Base-by-base conservation (phyloP, 2,113 vertebrate genomes). In the Gadus chalcogrammus region DNA sequence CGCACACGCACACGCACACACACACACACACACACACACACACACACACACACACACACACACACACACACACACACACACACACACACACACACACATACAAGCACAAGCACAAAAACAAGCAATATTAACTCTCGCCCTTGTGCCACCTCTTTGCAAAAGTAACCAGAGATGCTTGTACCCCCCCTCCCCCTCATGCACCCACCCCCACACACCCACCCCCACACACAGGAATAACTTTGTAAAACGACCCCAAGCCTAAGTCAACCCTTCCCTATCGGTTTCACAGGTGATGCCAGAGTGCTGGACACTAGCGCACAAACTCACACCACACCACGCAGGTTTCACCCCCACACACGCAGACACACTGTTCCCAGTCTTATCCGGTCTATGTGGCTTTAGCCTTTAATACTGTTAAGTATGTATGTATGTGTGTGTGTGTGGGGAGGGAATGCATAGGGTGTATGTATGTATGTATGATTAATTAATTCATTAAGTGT, bases 211-310 rank as follows among this genome's bases (percentile, higher is more conserved):
- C 42, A 9, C 42, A 48, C 42, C 5, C 42, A 9, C 42, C 61
- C 58, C 27, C 76, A 53, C 48, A 61, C 55, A 70, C 56, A 64
- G 4, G 42, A 55, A 48, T 65, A 53, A 58, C 70, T 61, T 20
- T 70, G 86, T 79, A 89, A 88, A 73, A 72, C 3, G 86, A 89
- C 71, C 53, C 77, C 74, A 65, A 60, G 18, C 65, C 64, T 69
- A 61, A 79, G 72, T 68, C 15, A 72, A 53, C n/a, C 7, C 27
- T 48, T 55, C 35, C 12, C 16, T 79, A 86, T 89, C 77, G 71
- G 72, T 85, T 85, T 77, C 77, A 81, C 64, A 69, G 71, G 65
- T 78, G 71, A 71, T 68, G 69, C 70, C 64, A 73, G 12, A 22
- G 68, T 65, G 20, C 35, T 16, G 16, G 48, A 13, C 20, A 60